Base-by-base conservation (phyloP, 2,888 invertebrate genomes). In the Leptopilina syphax region DNA sequence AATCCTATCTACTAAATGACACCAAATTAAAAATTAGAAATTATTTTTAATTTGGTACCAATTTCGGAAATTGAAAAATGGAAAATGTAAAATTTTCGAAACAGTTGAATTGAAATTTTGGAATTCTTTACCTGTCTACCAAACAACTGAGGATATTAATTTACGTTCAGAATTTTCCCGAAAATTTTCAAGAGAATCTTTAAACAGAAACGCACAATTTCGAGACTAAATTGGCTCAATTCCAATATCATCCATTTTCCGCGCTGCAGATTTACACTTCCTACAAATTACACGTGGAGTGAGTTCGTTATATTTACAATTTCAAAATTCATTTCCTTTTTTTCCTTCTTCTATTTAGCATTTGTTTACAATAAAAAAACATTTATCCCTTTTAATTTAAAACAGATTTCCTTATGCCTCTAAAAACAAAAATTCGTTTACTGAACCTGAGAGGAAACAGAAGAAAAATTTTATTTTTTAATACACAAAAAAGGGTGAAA, bases 181-280 rank as follows among this genome's bases (percentile, higher is more conserved):
- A 73, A 34, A 27, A 24, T 50, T 50, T 50, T 50, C 12, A 12
- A 70, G 47, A 13, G 8, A 27, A n/a, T 34, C 27, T 54, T 57
- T 73, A 73, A 73, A 57, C 34, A 73, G 57, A 57, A 73, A 73
- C 34, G 73, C n/a, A 73, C 27, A 34, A 73, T 73, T 73, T 73
- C 73, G 73, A 73, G 34, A n/a, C 34, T 73, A n/a, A 73, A 73
- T 73, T 73, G 73, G 73, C 73, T 41, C 34, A 54, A 27, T 73
- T 73, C 73, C 73, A 73, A 57, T n/a, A 73, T 54, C 54, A 73
- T 73, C 34, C 41, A 34, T 41, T 65, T 65, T 41, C 12, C 27
- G 2, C 27, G 3, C 34, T 34, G 27, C 65, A 34, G 34, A 34
- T 34, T 1, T 34, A 65, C 9, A 34, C 65, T 65, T 65, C 65